Evolutionary conservation across 2,888 invertebrate species (phyloP).

Genomic region (Kryphioiulus occultus): DNA sequence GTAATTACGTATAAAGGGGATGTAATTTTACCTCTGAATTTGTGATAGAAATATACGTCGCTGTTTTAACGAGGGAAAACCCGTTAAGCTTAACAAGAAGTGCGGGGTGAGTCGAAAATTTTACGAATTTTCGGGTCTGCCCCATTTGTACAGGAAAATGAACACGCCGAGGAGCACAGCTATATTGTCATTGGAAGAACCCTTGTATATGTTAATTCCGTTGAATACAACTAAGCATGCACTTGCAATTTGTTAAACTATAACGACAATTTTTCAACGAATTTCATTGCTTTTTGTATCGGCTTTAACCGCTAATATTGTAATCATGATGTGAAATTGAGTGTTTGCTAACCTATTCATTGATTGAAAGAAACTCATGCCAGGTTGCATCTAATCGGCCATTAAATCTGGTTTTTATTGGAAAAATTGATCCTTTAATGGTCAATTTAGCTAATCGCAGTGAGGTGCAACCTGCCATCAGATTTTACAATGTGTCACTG

Average conservation of each 20-base stretch:
- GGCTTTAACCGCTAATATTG: neutral
- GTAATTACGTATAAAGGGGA: constrained; percentile 22
- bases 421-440: neutral
- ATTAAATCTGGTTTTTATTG: neutral
- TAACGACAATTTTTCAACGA: neutral
- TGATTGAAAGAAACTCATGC: neutral
- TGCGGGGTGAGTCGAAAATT: neutral
- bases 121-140: neutral
- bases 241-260: neutral
- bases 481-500: constrained; percentile 24
- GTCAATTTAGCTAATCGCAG: neutral
- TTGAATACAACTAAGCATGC: neutral
- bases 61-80: constrained; percentile 12
- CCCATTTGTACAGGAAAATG: constrained; percentile 20
- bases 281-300: constrained; percentile 24
- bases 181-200: neutral
- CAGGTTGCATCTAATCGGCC: neutral
- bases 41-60: constrained; percentile 35
- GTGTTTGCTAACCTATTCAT: neutral
- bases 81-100: constrained; percentile 28
- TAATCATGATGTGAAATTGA: neutral
- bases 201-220: constrained; percentile 28
- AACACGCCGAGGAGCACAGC: neutral
- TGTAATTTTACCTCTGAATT: constrained; percentile 25
- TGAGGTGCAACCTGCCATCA: neutral